Evolutionary conservation across 2,797 vertebrate species (phyloP), one percentile per base, ranked within the genome.

Genomic region (Chaetodon trifasciatus): DNA sequence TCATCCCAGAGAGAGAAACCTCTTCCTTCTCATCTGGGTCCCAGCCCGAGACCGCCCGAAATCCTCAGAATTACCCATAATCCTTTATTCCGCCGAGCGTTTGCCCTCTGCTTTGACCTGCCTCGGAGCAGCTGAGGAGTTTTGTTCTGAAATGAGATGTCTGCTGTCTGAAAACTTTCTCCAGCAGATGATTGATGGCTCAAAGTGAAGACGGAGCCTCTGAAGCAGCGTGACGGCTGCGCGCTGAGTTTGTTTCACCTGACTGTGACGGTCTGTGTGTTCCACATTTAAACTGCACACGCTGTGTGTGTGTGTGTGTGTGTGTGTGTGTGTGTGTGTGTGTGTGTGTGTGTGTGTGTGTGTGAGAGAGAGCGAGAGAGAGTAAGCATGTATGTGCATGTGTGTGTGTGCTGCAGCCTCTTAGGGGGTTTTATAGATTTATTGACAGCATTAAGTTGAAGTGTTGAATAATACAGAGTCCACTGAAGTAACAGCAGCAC

Each of bases 51-150:
- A 49, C 32, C 0, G 56, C 24, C 17, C 70, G 19, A 87, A 85
- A 87, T 85, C 84, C 85, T 60, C 15, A 4, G 82, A 81, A 86
- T 90, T 86, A 91, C 80, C 88, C 80, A 84, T 88, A 90, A 91
- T 91, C 87, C 88, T 78, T 64, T 50, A 73, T 37, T 89, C 68
- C 78, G 17, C 6, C 0, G 8, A 77, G 78, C 17, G 17, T 1
- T 74, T 58, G 78, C 79, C 88, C 88, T 91, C 35, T 55, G 63
- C 79, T 78, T 52, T 74, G 79, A 86, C 77, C 84, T 39, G 68
- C 85, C 79, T 78, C 12, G 0, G 1, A 72, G 82, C 79, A n/a
- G 56, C 2, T 0, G 58, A 62, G 32, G 64, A 70, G 35, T 84
- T 83, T 77, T n/a, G 58, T 76, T 81, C 62, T 53, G 64, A 72